phyloP scores from a whole-genome alignment of 2,797 vertebrate genomes.

The Platyrinchus mystaceus region DNA sequence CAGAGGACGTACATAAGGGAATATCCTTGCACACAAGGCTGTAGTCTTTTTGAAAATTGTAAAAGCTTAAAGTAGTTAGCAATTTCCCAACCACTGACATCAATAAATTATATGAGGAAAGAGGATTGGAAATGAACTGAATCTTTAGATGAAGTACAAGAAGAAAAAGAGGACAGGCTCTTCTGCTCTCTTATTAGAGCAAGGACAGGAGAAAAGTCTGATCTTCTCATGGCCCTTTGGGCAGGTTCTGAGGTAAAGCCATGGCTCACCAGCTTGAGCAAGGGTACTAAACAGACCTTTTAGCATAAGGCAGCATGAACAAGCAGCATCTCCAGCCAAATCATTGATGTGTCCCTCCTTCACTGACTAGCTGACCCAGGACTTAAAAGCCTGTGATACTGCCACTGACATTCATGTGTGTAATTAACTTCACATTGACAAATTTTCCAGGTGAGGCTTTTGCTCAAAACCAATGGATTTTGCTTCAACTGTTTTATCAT shows the following conservation, averaged over 20 bases:
- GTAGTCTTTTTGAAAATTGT: neutral
- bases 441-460: neutral
- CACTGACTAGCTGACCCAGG: neutral
- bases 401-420: neutral
- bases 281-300: neutral
- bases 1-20: conserved; percentile 30
- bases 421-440: neutral
- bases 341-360: neutral
- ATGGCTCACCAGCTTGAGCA: neutral
- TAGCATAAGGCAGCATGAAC: neutral
- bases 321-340: neutral
- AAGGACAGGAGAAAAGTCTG: neutral
- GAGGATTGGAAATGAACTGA: neutral
- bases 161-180: conserved; percentile 3
- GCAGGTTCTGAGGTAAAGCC: neutral
- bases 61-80: conserved; percentile 37
- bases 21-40: neutral
- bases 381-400: neutral
- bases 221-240: neutral
- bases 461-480: neutral
- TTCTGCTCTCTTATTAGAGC: neutral
- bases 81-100: conserved; percentile 26
- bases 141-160: neutral
- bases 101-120: conserved; percentile 52
- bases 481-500: neutral